Evolutionary conservation across 2,888 invertebrate genomes (phyloP).

Genomic region (Liopterus haemorrhoidalis): DNA sequence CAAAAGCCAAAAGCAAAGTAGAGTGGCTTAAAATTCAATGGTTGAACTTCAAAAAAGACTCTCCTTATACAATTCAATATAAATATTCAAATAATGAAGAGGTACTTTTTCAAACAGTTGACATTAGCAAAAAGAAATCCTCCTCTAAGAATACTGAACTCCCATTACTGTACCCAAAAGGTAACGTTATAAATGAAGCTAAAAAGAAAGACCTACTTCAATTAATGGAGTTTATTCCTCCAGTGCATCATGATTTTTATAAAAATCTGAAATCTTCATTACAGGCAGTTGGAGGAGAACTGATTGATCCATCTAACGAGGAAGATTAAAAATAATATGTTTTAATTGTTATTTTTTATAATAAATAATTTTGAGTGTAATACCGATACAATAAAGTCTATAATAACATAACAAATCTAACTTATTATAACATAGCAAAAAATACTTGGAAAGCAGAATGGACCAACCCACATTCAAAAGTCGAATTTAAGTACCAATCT

Average conservation of each 20-base stretch:
- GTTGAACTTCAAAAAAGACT: neutral
- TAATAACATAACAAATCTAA: too few species aligned
- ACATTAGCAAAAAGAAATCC: constrained; percentile 21
- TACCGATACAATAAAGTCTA: too few species aligned
- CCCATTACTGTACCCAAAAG: constrained; percentile 13
- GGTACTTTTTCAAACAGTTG: constrained; percentile 23
- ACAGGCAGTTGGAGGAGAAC: constrained; percentile 12
- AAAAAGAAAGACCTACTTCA: constrained; percentile 18
- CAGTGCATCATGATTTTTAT: constrained; percentile 15
- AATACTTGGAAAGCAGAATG: constrained; percentile 9
- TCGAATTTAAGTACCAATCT: neutral
- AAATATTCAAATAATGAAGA: constrained; percentile 25
- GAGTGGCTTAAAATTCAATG: constrained; percentile 7
- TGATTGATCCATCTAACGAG: constrained; percentile 4
- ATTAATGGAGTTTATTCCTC: constrained; percentile 17
- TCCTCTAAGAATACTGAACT: constrained; percentile 16
- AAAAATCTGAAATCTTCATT: constrained; percentile 13
- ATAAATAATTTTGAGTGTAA: too few species aligned
- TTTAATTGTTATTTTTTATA: neutral
- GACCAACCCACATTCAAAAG: constrained; percentile 16
- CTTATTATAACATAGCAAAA: neutral
- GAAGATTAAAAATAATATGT: constrained; percentile 8
- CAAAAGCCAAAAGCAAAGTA: constrained; percentile 6
- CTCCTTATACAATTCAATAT: neutral
- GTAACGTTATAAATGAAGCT: constrained; percentile 15